A percentile compares a stretch with the other conserved stretches of the same genome.
These are phyloP conservation scores for Diuraphis noxia DNA, from an alignment of 1,140 invertebrate species.

Conservation along the genomic window DNA sequence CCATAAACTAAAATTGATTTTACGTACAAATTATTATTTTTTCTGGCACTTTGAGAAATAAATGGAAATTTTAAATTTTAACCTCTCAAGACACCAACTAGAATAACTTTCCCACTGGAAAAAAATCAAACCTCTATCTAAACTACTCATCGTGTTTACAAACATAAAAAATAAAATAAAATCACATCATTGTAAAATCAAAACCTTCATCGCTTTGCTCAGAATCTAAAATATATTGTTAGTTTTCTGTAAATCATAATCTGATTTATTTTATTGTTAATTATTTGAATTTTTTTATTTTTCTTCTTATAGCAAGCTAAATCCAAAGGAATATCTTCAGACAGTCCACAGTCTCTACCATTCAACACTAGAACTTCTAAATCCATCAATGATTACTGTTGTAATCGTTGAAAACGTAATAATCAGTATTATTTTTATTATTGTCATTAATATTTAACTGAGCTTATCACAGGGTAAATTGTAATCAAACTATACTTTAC, in stretches of 20 bases:
- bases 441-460: neutral
- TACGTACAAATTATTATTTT: no score
- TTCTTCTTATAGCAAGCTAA: slow-evolving; percentile 31
- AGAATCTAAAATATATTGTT: no score
- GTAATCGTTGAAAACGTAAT: slow-evolving; percentile 28
- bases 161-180: no score
- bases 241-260: neutral
- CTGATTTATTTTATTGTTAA: neutral
- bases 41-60: no score
- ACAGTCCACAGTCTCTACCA: slow-evolving; percentile 43
- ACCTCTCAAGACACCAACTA: no score
- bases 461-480: slow-evolving; percentile 46
- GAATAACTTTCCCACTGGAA: no score
- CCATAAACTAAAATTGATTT: no score
- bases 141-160: no score
- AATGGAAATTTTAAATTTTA: no score
- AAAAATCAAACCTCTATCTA: no score
- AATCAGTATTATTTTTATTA: slow-evolving; percentile 30
- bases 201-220: no score
- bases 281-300: neutral
- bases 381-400: slow-evolving; percentile 44
- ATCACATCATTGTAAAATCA: no score
- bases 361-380: slow-evolving; percentile 42
- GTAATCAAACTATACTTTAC: slow-evolving; percentile 20
- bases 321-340: slow-evolving; percentile 39